A percentile compares a stretch with the other conserved stretches of the same genome.
Evolutionary conservation across 2,888 invertebrate genomes (phyloP).

Genomic region (Calameuta pallipes): DNA sequence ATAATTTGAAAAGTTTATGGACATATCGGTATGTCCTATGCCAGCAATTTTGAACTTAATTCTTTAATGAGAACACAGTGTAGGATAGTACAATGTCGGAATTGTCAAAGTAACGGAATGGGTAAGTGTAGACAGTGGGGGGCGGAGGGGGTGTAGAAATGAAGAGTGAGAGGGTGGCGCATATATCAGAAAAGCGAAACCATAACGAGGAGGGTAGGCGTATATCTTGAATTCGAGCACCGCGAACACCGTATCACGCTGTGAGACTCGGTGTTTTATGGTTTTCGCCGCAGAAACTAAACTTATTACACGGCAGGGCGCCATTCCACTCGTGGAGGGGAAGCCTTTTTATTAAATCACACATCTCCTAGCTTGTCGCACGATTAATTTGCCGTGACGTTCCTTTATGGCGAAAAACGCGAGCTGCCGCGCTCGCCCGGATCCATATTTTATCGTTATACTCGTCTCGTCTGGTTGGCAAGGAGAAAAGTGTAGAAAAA

Average conservation of each 20-base stretch:
- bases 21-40: background rate
- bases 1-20: too few species aligned
- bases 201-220: constrained; percentile 33
- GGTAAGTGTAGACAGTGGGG: background rate
- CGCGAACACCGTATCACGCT: constrained; percentile 44
- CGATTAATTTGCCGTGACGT: constrained; percentile 61
- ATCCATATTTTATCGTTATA: constrained; percentile 49
- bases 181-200: constrained; percentile 33
- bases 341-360: constrained; percentile 26
- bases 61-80: background rate
- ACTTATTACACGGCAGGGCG: constrained; percentile 61
- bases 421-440: constrained; percentile 27
- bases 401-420: constrained; percentile 48
- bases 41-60: background rate
- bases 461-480: background rate
- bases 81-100: background rate
- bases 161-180: background rate
- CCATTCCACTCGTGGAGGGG: constrained; percentile 32
- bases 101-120: background rate
- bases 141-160: background rate
- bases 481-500: constrained; percentile 12
- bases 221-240: constrained; percentile 46
- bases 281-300: constrained; percentile 63
- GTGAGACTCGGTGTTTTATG: constrained; percentile 58
- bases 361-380: constrained; percentile 43